These are phyloP conservation scores for Drosophila multiciliata DNA, from an alignment of 2,888 invertebrate genomes.

Conservation along the genomic window DNA sequence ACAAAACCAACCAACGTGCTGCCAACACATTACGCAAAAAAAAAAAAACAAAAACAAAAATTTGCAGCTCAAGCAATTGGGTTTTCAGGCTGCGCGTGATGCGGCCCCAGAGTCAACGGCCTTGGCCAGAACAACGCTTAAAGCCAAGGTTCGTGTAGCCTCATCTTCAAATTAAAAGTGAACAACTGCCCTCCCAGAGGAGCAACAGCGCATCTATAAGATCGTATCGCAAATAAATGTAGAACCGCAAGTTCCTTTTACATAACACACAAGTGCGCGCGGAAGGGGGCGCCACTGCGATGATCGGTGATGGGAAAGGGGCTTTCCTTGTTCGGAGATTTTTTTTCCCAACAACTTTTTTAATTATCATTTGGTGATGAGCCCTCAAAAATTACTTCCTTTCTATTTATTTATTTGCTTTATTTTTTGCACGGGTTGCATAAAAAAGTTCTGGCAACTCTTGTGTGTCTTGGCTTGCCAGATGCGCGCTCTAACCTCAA, in stretches of 20 bases:
- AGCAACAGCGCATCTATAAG: background rate
- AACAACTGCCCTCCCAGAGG: constrained; percentile 8
- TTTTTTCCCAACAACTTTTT: constrained; percentile 7
- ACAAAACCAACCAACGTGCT: constrained; percentile 38
- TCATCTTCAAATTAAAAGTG: constrained; percentile 17
- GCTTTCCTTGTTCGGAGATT: background rate
- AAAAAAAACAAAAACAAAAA: constrained; percentile 49
- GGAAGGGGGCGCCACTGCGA: constrained; percentile 7
- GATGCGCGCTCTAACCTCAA: constrained; percentile 65
- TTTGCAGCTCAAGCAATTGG: constrained; percentile 72
- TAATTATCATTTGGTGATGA: constrained; percentile 19
- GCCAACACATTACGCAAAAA: constrained; percentile 73
- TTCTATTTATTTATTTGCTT: background rate
- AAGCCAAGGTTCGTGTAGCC: constrained; percentile 69
- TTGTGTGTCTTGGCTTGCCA: constrained; percentile 26
- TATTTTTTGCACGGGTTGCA: constrained; percentile 47
- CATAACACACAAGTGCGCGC: constrained; percentile 60
- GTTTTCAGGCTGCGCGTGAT: constrained; percentile 67
- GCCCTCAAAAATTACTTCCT: constrained; percentile 18
- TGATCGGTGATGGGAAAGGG: constrained; percentile 1
- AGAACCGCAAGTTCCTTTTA: constrained; percentile 52
- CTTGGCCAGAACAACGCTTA: constrained; percentile 47
- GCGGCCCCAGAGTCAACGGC: constrained; percentile 50
- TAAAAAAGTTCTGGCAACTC: constrained; percentile 56
- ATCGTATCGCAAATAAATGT: background rate